phyloP scores from a whole-genome alignment of 2,797 vertebrate species.

The Hafferia zeledoni region DNA sequence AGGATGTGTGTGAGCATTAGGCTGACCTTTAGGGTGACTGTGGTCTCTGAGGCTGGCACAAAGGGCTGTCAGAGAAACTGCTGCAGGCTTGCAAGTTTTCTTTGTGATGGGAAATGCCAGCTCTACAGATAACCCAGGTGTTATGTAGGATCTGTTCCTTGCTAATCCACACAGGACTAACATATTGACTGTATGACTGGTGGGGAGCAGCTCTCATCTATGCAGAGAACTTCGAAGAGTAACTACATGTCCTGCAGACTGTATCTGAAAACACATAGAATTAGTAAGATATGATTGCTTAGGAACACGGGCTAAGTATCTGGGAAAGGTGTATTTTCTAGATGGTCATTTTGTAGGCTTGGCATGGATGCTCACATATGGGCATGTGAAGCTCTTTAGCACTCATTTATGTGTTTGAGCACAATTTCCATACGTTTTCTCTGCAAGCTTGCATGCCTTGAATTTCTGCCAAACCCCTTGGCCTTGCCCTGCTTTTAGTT shows the following conservation, averaged over 20 bases:
- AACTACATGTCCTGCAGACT: neutral
- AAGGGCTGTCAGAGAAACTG: neutral
- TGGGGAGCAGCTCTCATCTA: neutral
- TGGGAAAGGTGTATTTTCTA: neutral
- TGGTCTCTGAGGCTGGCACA: neutral
- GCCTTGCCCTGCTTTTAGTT: conserved; percentile 70
- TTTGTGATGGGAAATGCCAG: neutral
- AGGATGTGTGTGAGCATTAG: neutral
- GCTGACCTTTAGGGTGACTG: neutral
- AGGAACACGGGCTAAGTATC: neutral
- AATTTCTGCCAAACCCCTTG: conserved; percentile 70
- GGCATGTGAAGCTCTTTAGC: neutral
- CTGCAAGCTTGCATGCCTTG: conserved; percentile 63
- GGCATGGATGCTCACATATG: neutral
- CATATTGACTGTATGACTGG: neutral
- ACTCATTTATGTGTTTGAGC: conserved; percentile 17
- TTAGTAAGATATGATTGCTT: neutral
- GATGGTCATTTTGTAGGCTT: conserved; percentile 7
- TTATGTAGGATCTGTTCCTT: neutral
- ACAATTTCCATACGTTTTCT: conserved; percentile 62
- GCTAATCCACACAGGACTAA: neutral
- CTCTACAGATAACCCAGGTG: neutral
- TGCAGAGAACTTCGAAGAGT: neutral
- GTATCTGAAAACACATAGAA: neutral
- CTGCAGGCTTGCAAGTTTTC: neutral